Percentiles rank a stretch among this genome's conserved stretches.
Evolutionary conservation across 2,888 invertebrate genomes (phyloP).

Genomic region (Pimpla rufipes): DNA sequence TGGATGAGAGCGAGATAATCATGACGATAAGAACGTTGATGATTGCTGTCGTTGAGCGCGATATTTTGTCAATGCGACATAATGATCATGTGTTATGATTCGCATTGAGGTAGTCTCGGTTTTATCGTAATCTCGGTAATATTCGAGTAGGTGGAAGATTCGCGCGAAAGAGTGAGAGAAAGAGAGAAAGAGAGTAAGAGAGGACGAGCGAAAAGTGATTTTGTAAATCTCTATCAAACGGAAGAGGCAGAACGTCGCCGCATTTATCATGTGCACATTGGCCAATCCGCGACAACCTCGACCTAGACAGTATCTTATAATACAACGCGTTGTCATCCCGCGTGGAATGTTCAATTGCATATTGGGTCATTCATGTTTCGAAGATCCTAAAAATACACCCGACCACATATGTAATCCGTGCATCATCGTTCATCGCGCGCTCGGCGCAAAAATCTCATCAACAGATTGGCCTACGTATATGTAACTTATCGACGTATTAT

Average conservation of each 20-base stretch:
- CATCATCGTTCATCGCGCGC: slow-evolving; percentile 52
- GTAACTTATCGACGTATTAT: slow-evolving; percentile 61
- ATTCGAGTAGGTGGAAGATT: slow-evolving; percentile 43
- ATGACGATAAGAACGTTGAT: neutral
- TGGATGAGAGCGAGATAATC: neutral
- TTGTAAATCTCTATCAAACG: slow-evolving; percentile 44
- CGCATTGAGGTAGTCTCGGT: slow-evolving; percentile 1
- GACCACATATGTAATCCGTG: slow-evolving; percentile 26
- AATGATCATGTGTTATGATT: slow-evolving; percentile 12
- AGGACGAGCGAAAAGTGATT: slow-evolving; percentile 28
- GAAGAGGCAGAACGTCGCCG: slow-evolving; percentile 40
- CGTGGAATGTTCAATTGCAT: slow-evolving; percentile 51
- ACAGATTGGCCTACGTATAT: slow-evolving; percentile 58
- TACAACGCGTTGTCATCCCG: slow-evolving; percentile 50
- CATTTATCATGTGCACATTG: slow-evolving; percentile 58
- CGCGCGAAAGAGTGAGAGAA: slow-evolving; percentile 2
- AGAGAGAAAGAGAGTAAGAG: slow-evolving; percentile 2
- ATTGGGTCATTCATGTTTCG: slow-evolving; percentile 63
- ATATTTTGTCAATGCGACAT: neutral
- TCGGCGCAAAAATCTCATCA: slow-evolving; percentile 63
- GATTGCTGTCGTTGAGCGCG: slow-evolving; percentile 15
- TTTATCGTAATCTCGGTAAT: slow-evolving; percentile 37
- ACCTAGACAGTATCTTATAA: slow-evolving; percentile 62
- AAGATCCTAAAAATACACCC: slow-evolving; percentile 56
- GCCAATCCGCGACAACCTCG: slow-evolving; percentile 60